Conservation (phyloP, 2,888 invertebrate species). For the Drosophila multiciliata region DNA sequence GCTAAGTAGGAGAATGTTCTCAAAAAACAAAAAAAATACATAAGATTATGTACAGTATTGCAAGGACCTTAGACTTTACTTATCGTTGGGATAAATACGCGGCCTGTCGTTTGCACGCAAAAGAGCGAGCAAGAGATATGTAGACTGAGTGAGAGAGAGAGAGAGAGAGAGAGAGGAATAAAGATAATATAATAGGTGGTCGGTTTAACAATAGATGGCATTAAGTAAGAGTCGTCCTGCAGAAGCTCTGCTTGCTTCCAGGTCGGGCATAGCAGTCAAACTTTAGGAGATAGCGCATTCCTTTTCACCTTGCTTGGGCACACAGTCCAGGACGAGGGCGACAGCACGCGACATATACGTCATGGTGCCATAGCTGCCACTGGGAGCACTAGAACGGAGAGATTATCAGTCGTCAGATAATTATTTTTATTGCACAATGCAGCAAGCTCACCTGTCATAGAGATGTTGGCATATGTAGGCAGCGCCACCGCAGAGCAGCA, state of each 20-base stretch:
- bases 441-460: slow-evolving; percentile 88
- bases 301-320: slow-evolving; percentile 91
- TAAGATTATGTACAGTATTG: slow-evolving; percentile 36
- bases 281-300: slow-evolving; percentile 91
- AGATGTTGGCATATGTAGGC: slow-evolving; percentile 98
- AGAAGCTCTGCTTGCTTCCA: slow-evolving; percentile 44
- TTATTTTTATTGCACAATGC: not conserved
- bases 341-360: slow-evolving; percentile 96
- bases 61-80: slow-evolving; percentile 30
- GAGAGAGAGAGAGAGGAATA: slow-evolving; percentile 20
- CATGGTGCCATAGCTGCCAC: slow-evolving; percentile 99
- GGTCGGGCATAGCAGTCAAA: slow-evolving; percentile 29
- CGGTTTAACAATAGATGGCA: slow-evolving; percentile 47
- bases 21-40: slow-evolving; percentile 16
- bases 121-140: slow-evolving; percentile 25
- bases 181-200: slow-evolving; percentile 30
- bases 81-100: slow-evolving; percentile 53
- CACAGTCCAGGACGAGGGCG: slow-evolving; percentile 90
- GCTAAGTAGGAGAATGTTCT: slow-evolving; percentile 13
- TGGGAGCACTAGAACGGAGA: slow-evolving; percentile 91
- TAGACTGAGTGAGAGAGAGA: slow-evolving; percentile 21
- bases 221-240: slow-evolving; percentile 53
- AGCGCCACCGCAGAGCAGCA: slow-evolving; percentile 94
- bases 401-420: not conserved
- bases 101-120: slow-evolving; percentile 23